These are phyloP conservation scores for Trachemys scripta DNA, from an alignment of 2,113 vertebrate genomes.

Conservation along the genomic window DNA sequence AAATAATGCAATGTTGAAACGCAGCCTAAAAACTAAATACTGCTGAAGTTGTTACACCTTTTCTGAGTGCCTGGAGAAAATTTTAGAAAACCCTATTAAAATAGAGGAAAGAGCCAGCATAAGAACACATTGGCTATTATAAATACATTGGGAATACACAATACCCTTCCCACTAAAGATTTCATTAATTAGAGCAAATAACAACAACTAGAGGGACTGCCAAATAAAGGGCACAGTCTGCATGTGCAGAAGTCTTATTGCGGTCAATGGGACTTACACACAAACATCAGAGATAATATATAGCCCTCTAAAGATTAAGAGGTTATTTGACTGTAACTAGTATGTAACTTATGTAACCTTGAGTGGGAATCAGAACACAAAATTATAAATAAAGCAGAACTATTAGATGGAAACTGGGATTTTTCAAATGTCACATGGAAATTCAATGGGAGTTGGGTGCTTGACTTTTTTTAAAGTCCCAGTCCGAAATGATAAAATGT, in stretches of 20 bases:
- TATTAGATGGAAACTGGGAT: neutral
- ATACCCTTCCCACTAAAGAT: slow-evolving; percentile 70
- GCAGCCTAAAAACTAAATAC: slow-evolving; percentile 32
- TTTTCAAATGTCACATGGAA: neutral
- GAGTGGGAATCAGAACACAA: neutral
- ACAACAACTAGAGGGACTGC: slow-evolving; percentile 53
- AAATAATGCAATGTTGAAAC: slow-evolving; percentile 54
- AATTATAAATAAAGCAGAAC: neutral
- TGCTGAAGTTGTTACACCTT: neutral
- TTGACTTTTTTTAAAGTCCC: neutral
- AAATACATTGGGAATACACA: slow-evolving; percentile 42
- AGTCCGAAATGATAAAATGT: neutral
- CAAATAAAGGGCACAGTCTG: slow-evolving; percentile 61
- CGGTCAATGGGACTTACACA: slow-evolving; percentile 43
- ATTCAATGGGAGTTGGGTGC: neutral
- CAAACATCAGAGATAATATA: slow-evolving; percentile 22
- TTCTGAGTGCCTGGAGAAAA: slow-evolving; percentile 57
- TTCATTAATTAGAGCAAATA: slow-evolving; percentile 75
- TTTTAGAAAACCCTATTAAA: slow-evolving; percentile 41
- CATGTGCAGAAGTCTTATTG: slow-evolving; percentile 39
- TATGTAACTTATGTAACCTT: neutral
- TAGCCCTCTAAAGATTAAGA: slow-evolving; percentile 11
- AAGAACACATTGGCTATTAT: slow-evolving; percentile 44
- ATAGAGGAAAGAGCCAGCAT: slow-evolving; percentile 44
- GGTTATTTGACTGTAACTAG: neutral